A percentile compares a stretch with the other conserved stretches of the same genome.
Conservation (phyloP, 2,113 vertebrate genomes). For the Thalassoma bifasciatum region DNA sequence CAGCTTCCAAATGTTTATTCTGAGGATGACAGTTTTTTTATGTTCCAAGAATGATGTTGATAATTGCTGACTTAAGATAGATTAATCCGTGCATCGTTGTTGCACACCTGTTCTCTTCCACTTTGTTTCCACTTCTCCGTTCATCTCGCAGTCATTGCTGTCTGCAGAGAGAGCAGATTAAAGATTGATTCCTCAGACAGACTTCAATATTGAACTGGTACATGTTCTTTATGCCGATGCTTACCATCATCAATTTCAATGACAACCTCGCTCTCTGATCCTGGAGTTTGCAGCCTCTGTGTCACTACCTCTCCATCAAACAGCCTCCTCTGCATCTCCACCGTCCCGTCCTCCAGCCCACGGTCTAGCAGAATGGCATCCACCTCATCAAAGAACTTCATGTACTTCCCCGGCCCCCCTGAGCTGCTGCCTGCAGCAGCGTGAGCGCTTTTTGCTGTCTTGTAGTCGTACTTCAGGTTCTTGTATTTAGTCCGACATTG, state of each 20-base stretch:
- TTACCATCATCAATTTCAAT: slow-evolving; percentile 83
- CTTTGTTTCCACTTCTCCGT: slow-evolving; percentile 62
- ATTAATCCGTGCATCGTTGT: neutral
- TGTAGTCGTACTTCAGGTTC: slow-evolving; percentile 94
- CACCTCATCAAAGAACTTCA: slow-evolving; percentile 92
- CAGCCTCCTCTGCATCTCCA: slow-evolving; percentile 65
- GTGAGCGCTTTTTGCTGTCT: slow-evolving; percentile 85
- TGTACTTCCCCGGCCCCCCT: slow-evolving; percentile 83
- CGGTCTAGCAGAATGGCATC: slow-evolving; percentile 88
- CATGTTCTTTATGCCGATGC: slow-evolving; percentile 5
- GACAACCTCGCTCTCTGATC: slow-evolving; percentile 67
- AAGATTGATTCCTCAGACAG: neutral
- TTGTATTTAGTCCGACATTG: slow-evolving; percentile 95
- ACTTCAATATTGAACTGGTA: neutral
- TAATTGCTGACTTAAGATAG: too few species aligned
- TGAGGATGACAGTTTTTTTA: too few species aligned
- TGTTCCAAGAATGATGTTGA: too few species aligned
- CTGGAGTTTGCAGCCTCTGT: slow-evolving; percentile 17
- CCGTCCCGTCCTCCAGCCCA: slow-evolving; percentile 72
- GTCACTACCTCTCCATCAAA: slow-evolving; percentile 56
- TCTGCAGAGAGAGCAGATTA: slow-evolving; percentile 51
- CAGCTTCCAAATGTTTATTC: too few species aligned
- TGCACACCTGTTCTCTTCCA: slow-evolving; percentile 61
- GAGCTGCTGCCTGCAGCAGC: slow-evolving; percentile 54
- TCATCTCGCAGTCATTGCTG: slow-evolving; percentile 70